Conservation (phyloP, 2,113 vertebrate genomes). For the Labeo rohita region DNA sequence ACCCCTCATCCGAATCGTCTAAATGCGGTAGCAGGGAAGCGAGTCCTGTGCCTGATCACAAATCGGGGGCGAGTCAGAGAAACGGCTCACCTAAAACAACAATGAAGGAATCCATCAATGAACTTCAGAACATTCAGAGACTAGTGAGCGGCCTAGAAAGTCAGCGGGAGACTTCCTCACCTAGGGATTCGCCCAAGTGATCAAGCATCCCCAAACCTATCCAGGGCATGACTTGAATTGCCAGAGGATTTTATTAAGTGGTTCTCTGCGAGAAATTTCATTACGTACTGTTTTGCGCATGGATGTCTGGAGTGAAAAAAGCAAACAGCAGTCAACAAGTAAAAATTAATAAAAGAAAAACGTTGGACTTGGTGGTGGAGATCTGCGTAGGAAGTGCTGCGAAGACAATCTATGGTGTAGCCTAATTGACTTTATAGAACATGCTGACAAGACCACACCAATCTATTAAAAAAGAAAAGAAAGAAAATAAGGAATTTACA, state of each 20-base stretch:
- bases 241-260: conserved; percentile 74
- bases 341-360: conserved; percentile 36
- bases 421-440: conserved; percentile 38
- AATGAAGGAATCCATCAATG: conserved; percentile 92
- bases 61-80: conserved; percentile 73
- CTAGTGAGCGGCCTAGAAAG: conserved; percentile 96
- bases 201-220: conserved; percentile 56
- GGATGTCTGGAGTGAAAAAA: conserved; percentile 52
- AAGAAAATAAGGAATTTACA: neutral
- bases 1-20: conserved; percentile 82
- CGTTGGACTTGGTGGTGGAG: conserved; percentile 49
- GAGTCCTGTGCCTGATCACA: conserved; percentile 89
- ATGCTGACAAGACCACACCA: conserved; percentile 46
- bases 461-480: neutral
- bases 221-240: conserved; percentile 67
- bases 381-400: conserved; percentile 52
- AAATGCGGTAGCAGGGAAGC: conserved; percentile 87
- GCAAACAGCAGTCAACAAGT: conserved; percentile 23
- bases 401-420: conserved; percentile 58
- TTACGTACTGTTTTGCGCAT: conserved; percentile 58
- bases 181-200: conserved; percentile 92
- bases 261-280: conserved; percentile 85
- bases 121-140: conserved; percentile 98
- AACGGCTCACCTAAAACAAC: conserved; percentile 84
- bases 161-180: conserved; percentile 85